Evolutionary conservation across 1,140 invertebrate species (phyloP).

Genomic region (Batillaria attramentaria): DNA sequence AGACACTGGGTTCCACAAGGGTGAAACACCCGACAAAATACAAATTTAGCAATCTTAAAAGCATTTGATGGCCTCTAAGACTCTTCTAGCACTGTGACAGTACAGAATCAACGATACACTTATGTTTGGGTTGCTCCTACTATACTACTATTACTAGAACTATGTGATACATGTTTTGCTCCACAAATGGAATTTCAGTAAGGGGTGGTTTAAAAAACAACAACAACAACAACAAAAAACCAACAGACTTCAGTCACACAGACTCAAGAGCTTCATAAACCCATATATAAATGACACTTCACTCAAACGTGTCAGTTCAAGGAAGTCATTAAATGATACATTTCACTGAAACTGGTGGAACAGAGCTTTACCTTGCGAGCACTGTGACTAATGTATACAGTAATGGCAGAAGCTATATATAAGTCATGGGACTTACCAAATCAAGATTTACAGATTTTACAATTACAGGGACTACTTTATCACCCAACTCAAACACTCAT

Average conservation of each 20-base stretch:
- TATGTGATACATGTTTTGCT: background rate
- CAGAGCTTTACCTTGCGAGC: no score
- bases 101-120: background rate
- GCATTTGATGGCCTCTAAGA: background rate
- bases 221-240: background rate
- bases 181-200: no score
- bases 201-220: no score
- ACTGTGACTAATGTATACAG: background rate
- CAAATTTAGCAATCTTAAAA: background rate
- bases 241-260: background rate
- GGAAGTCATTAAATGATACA: background rate
- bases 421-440: background rate
- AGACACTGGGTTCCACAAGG: background rate
- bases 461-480: background rate
- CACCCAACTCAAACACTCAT: background rate
- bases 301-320: background rate
- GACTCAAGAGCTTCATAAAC: background rate
- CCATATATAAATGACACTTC: background rate
- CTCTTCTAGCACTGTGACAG: background rate
- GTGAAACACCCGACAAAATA: background rate
- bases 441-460: background rate
- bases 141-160: background rate
- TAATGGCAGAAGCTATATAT: background rate
- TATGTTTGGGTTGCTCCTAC: background rate
- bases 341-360: no score